A percentile compares a stretch with the other conserved stretches of the same genome.
These are phyloP conservation scores for Chloroceryle aenea DNA, from an alignment of 2,113 vertebrate species.

Conservation along the genomic window DNA sequence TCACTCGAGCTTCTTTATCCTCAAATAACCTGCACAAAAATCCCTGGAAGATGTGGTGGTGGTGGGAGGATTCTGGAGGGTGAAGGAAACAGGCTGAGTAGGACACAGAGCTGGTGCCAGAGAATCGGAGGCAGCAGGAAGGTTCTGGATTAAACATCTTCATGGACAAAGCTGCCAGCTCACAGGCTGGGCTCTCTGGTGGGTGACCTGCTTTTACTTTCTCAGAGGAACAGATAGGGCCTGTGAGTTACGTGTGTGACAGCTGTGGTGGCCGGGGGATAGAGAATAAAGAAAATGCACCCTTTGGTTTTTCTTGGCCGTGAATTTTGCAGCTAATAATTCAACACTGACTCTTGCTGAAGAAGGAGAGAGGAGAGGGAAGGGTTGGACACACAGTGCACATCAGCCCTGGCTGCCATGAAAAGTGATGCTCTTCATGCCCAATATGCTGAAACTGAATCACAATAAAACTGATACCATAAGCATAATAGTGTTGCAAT, in stretches of 20 bases:
- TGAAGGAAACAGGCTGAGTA: neutral
- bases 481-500: rapidly evolving
- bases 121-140: neutral
- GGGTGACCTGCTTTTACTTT: neutral
- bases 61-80: neutral
- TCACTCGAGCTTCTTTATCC: neutral
- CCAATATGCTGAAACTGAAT: neutral
- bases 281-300: neutral
- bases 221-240: neutral
- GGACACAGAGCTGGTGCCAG: rapidly evolving
- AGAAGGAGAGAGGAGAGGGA: neutral
- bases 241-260: rapidly evolving
- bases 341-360: neutral
- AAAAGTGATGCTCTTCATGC: neutral
- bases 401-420: neutral
- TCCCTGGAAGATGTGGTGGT: neutral
- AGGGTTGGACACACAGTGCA: neutral
- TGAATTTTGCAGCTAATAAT: neutral
- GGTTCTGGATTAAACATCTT: neutral
- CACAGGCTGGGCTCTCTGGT: neutral
- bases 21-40: neutral
- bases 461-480: neutral
- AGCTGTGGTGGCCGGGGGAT: neutral
- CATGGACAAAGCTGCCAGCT: neutral
- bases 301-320: neutral